Conservation (phyloP, 2,113 vertebrate genomes). For the Colaptes auratus region DNA sequence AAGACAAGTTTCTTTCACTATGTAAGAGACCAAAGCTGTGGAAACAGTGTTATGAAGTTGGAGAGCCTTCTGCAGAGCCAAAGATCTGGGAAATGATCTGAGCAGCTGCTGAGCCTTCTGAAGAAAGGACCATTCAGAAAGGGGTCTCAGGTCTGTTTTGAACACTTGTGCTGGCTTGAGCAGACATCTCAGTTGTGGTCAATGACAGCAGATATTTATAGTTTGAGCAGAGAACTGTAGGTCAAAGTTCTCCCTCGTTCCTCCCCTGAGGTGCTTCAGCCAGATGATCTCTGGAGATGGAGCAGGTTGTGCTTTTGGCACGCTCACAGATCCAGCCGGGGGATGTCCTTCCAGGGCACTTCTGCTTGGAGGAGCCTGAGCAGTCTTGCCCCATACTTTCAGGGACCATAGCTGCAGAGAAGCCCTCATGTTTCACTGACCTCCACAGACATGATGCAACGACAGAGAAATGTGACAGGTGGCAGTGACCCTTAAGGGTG, state of each 20-base stretch:
- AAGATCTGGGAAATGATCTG: not conserved
- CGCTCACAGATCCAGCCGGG: not conserved
- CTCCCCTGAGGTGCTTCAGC: rapidly evolving
- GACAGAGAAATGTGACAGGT: not conserved
- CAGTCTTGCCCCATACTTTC: not conserved
- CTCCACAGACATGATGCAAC: not conserved
- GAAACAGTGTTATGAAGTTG: not conserved
- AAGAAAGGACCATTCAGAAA: not conserved
- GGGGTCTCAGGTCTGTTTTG: not conserved
- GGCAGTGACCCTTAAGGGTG: not conserved
- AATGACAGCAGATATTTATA: not conserved
- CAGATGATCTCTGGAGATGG: not conserved
- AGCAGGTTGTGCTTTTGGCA: not conserved
- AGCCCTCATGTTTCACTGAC: not conserved
- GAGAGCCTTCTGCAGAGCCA: not conserved
- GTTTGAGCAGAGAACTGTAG: not conserved
- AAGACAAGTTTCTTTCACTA: not conserved
- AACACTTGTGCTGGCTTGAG: not conserved
- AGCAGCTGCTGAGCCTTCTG: not conserved
- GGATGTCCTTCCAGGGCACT: not conserved
- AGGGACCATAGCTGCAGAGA: not conserved
- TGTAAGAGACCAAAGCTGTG: not conserved
- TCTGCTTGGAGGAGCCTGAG: not conserved
- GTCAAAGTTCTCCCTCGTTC: not conserved
- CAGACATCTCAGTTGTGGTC: not conserved